Conservation (phyloP, 2,797 vertebrate species). For the Labeo calbasu region DNA sequence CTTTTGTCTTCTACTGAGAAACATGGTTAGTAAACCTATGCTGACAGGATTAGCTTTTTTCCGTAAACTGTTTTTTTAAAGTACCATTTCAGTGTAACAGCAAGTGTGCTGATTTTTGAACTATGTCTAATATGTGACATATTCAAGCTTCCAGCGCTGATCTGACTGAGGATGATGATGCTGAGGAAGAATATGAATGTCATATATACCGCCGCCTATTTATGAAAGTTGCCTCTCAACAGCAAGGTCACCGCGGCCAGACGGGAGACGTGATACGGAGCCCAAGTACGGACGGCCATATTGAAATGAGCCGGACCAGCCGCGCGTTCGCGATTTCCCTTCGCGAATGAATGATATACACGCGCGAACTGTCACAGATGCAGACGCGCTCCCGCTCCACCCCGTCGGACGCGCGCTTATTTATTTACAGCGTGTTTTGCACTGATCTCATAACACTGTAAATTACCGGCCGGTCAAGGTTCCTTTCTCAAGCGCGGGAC, state of each 20-base stretch:
- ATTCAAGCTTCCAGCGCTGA: not conserved
- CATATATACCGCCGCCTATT: constrained; percentile 35
- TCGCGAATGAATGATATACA: constrained; percentile 71
- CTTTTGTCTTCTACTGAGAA: not conserved
- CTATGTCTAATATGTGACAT: not conserved
- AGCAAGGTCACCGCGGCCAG: constrained; percentile 48
- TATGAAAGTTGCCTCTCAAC: constrained; percentile 51
- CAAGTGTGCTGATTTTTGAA: not conserved
- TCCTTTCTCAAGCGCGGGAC: constrained; percentile 69
- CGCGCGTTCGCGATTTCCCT: constrained; percentile 44
- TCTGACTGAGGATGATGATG: constrained; percentile 28
- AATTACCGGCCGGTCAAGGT: constrained; percentile 84
- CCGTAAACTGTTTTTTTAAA: not conserved
- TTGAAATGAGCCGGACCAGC: constrained; percentile 77
- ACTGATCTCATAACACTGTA: constrained; percentile 84
- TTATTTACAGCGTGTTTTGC: constrained; percentile 87
- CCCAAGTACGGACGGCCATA: constrained; percentile 80
- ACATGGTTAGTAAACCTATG: not conserved
- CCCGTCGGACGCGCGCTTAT: not conserved
- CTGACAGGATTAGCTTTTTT: not conserved
- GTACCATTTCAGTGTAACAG: too few relatives aligned
- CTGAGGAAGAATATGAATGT: constrained; percentile 38
- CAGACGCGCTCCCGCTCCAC: not conserved
- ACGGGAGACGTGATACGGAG: constrained; percentile 61
- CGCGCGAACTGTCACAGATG: constrained; percentile 65